These are phyloP conservation scores for Sesamia nonagrioides DNA, from an alignment of 1,140 invertebrate species.

Conservation along the genomic window DNA sequence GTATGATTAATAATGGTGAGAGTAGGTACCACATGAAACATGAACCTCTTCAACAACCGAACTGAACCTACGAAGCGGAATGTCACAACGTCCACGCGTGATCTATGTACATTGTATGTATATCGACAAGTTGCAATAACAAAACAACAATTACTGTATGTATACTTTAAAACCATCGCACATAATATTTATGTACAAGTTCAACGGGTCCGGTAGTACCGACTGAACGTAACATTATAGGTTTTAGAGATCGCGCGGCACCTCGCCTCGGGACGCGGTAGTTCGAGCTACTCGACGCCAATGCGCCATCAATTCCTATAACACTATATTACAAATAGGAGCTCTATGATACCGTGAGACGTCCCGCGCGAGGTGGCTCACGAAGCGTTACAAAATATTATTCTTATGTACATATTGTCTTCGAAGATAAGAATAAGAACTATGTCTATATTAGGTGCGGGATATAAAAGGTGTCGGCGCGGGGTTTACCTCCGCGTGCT, in stretches of 20 bases:
- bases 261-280: conserved; percentile 55
- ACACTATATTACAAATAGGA: conserved; percentile 64
- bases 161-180: conserved; percentile 82
- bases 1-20: conserved; percentile 65
- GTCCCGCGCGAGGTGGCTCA: conserved; percentile 56
- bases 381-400: conserved; percentile 84
- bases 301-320: conserved; percentile 70
- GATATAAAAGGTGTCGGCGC: conserved; percentile 70
- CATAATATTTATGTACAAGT: conserved; percentile 81
- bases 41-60: conserved; percentile 63
- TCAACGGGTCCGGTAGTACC: conserved; percentile 72
- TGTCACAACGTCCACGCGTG: conserved; percentile 74
- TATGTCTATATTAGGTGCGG: conserved; percentile 73
- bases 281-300: conserved; percentile 47
- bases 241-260: conserved; percentile 71
- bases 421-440: conserved; percentile 86
- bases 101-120: conserved; percentile 84
- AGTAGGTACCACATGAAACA: conserved; percentile 67
- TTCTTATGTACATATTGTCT: conserved; percentile 88
- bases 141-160: conserved; percentile 83
- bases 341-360: conserved; percentile 8
- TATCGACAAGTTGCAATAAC: conserved; percentile 85
- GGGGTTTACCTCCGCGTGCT: conserved; percentile 84
- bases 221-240: conserved; percentile 75
- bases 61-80: conserved; percentile 71